These are phyloP conservation scores for Cyprinodon brontotheroides DNA, from an alignment of 2,113 vertebrate genomes.

Conservation along the genomic window DNA sequence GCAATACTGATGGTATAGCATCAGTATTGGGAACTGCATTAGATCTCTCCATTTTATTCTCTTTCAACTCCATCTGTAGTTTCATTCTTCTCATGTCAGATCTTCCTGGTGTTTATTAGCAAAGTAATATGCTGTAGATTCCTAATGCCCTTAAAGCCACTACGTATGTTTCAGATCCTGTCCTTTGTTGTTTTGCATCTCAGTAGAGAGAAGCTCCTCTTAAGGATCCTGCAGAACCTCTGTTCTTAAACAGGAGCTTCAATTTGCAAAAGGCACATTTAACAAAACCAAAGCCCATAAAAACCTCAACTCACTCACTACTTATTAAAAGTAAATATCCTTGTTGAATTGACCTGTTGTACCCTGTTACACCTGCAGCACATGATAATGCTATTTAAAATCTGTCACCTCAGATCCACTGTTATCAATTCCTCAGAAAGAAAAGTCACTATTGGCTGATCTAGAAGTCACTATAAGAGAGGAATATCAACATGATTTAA, in stretches of 20 bases:
- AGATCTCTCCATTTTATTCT: not conserved
- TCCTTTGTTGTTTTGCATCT: not conserved
- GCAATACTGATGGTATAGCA: not conserved
- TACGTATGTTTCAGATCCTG: not conserved
- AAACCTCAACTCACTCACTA: not conserved
- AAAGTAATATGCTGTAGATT: not conserved
- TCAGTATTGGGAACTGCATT: not conserved
- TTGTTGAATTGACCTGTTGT: not conserved
- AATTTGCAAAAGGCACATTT: no score
- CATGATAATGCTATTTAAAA: not conserved
- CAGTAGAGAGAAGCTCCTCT: not conserved
- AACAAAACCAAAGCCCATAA: not conserved
- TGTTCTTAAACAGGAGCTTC: no score
- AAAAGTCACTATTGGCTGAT: no score
- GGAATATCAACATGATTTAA: no score
- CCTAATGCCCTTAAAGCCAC: not conserved
- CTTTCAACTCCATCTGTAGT: not conserved
- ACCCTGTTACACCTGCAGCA: not conserved
- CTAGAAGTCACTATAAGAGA: no score
- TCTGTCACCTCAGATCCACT: not conserved
- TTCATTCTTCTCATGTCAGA: not conserved
- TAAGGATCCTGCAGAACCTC: constrained; percentile 16
- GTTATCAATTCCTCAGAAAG: no score
- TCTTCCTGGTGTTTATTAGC: not conserved
- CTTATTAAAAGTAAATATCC: not conserved